Percentiles rank a stretch among this genome's conserved stretches.
Conservation (phyloP, 2,888 invertebrate species). For the Diabrotica balteata region DNA sequence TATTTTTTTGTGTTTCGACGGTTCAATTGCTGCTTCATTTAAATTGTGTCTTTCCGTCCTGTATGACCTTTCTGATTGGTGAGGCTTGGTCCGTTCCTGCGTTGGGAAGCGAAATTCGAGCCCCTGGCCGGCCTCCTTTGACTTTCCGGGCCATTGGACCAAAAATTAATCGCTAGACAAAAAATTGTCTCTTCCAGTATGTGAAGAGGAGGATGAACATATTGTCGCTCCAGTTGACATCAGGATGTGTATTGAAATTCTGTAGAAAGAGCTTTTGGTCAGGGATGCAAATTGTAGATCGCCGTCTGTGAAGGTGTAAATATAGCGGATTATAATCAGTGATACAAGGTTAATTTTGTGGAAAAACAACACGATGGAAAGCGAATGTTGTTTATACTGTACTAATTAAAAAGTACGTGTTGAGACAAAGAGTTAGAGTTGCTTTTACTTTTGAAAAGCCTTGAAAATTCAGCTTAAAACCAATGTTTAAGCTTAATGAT, state of each 20-base stretch:
- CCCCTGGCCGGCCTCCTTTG: slow-evolving; percentile 54
- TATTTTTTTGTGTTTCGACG: too few relatives aligned
- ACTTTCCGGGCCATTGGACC: slow-evolving; percentile 57
- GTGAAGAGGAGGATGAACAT: slow-evolving; percentile 44
- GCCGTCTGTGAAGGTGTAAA: slow-evolving; percentile 6
- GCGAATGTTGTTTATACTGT: too few relatives aligned
- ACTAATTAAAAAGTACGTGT: too few relatives aligned
- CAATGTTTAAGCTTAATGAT: too few relatives aligned
- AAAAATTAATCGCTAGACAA: slow-evolving; percentile 47
- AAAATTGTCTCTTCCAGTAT: slow-evolving; percentile 44
- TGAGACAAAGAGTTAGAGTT: too few relatives aligned
- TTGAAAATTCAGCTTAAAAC: too few relatives aligned
- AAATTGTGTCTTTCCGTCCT: too few relatives aligned
- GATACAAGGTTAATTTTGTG: background rate
- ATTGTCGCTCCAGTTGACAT: slow-evolving; percentile 37
- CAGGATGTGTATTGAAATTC: slow-evolving; percentile 17
- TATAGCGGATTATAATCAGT: background rate
- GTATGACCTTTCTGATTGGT: too few relatives aligned
- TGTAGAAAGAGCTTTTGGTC: slow-evolving; percentile 15
- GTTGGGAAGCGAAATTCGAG: slow-evolving; percentile 41
- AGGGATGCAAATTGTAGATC: slow-evolving; percentile 4
- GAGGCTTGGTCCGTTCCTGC: background rate
- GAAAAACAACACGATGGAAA: background rate
- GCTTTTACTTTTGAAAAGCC: too few relatives aligned
- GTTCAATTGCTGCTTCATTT: too few relatives aligned